Base-by-base conservation (phyloP, 1,140 invertebrate species). In the Rhopalosiphum padi region DNA sequence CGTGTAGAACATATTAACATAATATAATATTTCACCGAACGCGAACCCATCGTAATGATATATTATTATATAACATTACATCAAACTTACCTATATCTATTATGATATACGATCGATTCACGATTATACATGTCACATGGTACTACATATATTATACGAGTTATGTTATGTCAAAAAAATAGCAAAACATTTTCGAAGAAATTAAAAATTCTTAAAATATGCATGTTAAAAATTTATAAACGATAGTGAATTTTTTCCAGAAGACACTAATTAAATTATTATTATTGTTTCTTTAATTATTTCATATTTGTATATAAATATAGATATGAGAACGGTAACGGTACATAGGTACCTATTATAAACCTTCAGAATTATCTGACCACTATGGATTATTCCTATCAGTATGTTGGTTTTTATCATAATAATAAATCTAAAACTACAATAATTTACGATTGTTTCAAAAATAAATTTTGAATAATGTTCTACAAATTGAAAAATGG, bases 21-120 rank as follows among this genome's bases (percentile, higher is more conserved):
- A 30, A 85, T 85, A 85, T 85, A 85, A 85, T 85, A 85, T 85
- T 85, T 85, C 83, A 85, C 9, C 83, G 3, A 85, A 85, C 41
- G 41, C 41, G 1, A 77, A n/a, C 15, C 11, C 60, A n/a, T 5
- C 60, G 11, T 77, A n/a, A 18, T 77, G 30, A 77, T 77, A n/a
- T 77, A 77, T 77, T n/a, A 77, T 77, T n/a, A n/a, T n/a, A 77
- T 77, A 77, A 77, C 15, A 77, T 77, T n/a, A 77, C 5, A 68
- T 68, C 30, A 77, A 15, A 15, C 11, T 3, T 68, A 68, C 3
- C 3, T 77, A 77, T 60, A n/a, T 30, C 5, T 77, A 37, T 83
- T 23, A 23, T 83, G 35, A 37, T 83, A 83, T 22, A 77, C 23
- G 60, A 68, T 68, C 60, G 60, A n/a, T n/a, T 51, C 48, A 51